Evolutionary conservation across 2,888 invertebrate genomes (phyloP).

Genomic region (Argyresthia albistria): DNA sequence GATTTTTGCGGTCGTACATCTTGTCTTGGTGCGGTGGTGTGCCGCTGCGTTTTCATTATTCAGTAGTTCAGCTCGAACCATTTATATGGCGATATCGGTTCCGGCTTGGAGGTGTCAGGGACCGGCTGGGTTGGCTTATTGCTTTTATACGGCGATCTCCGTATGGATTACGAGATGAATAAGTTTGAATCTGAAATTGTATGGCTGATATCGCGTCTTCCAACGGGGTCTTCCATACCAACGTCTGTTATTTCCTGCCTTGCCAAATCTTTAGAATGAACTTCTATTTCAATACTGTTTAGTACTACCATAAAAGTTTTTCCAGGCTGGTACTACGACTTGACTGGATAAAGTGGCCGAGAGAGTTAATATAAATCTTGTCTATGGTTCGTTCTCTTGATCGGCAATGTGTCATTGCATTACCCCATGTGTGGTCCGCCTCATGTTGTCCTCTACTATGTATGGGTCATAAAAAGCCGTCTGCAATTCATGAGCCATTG

Average conservation of each 20-base stretch:
- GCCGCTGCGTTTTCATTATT: not conserved
- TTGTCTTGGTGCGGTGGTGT: not conserved
- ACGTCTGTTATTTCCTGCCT: too few relatives aligned
- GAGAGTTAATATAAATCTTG: conserved; percentile 25
- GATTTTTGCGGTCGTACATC: too few relatives aligned
- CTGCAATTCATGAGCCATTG: conserved; percentile 3
- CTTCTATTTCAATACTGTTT: not conserved
- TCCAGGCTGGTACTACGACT: not conserved
- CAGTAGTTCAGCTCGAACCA: not conserved
- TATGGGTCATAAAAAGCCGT: not conserved
- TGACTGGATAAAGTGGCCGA: not conserved
- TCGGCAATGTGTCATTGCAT: not conserved
- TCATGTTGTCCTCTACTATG: not conserved
- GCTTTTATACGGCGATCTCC: conserved; percentile 17
- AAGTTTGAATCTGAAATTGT: conserved; percentile 3
- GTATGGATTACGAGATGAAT: conserved; percentile 11
- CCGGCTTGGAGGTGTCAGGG: conserved; percentile 9
- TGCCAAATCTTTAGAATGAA: too few relatives aligned
- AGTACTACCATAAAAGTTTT: too few relatives aligned
- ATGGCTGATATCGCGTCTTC: not conserved
- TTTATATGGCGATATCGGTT: conserved; percentile 13
- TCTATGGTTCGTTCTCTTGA: conserved; percentile 16
- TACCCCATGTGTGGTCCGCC: not conserved
- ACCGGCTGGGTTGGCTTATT: conserved; percentile 2
- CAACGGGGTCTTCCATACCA: not conserved